Conservation (phyloP, 2,113 vertebrate species). For the Triplophysa siluroides region DNA sequence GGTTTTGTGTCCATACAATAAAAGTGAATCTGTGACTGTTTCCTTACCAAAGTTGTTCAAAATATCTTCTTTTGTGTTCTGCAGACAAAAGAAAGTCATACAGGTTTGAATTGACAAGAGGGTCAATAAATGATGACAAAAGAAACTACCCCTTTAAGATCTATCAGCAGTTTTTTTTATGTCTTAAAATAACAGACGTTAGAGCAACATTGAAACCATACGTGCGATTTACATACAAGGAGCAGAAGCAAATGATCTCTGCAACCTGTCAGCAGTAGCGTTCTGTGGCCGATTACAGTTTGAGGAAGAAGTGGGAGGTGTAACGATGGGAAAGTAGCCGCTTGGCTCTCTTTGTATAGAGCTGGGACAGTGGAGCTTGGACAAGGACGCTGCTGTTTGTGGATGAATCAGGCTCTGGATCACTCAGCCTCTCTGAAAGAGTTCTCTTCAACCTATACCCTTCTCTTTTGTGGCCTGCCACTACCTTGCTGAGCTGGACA, state of each 20-base stretch:
- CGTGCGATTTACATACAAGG: conserved; percentile 10
- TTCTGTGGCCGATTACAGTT: conserved; percentile 44
- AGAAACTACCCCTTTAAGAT: too few relatives aligned
- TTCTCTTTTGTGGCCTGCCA: conserved; percentile 46
- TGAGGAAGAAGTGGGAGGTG: conserved; percentile 29
- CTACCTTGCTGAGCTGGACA: conserved; percentile 59
- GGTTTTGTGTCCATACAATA: too few relatives aligned
- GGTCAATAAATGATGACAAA: too few relatives aligned
- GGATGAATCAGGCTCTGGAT: conserved; percentile 35
- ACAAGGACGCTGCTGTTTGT: conserved; percentile 53
- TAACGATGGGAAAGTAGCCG: conserved; percentile 40
- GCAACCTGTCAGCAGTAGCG: conserved; percentile 20
- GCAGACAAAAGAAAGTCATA: too few relatives aligned
- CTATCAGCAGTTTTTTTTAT: conserved; percentile 7
- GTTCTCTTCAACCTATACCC: conserved; percentile 51
- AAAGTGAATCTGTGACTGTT: too few relatives aligned
- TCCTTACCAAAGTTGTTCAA: too few relatives aligned
- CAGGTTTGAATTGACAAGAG: too few relatives aligned
- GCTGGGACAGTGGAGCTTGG: conserved; percentile 26
- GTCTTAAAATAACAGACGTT: too few relatives aligned
- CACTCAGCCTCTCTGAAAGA: conserved; percentile 49
- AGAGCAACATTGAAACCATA: neutral
- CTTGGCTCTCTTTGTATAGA: conserved; percentile 44
- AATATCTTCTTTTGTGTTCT: too few relatives aligned
- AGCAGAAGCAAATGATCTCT: conserved; percentile 9